A percentile compares a stretch with the other conserved stretches of the same genome.
Evolutionary conservation across 2,888 invertebrate species (phyloP).

Genomic region (Auanema sp.): DNA sequence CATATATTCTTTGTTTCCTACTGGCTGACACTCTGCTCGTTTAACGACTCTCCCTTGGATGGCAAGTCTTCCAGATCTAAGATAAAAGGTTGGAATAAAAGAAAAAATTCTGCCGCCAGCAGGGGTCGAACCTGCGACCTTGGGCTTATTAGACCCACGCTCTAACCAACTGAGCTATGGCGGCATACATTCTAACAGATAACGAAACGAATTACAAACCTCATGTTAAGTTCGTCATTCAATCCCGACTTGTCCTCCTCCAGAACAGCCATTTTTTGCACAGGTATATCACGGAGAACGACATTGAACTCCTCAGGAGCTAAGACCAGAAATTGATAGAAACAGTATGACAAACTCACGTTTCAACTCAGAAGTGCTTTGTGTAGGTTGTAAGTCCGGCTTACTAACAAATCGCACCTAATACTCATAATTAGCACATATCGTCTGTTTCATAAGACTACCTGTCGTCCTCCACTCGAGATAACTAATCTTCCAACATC

Average conservation of each 20-base stretch:
- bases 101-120: slow-evolving; percentile 21
- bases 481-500: slow-evolving; percentile 18
- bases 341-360: too few species aligned
- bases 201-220: slow-evolving; percentile 1
- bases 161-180: slow-evolving; percentile 63
- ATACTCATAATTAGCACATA: not conserved
- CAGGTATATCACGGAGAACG: slow-evolving; percentile 10
- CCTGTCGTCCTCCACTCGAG: slow-evolving; percentile 13
- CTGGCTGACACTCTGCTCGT: slow-evolving; percentile 61
- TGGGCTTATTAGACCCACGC: slow-evolving; percentile 63
- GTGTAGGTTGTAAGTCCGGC: too few species aligned
- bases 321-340: slow-evolving; percentile 1
- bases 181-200: slow-evolving; percentile 23
- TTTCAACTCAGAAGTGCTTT: too few species aligned
- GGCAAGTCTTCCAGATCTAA: slow-evolving; percentile 50
- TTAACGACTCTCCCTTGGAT: slow-evolving; percentile 59
- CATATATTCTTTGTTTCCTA: slow-evolving; percentile 51
- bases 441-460: slow-evolving; percentile 16
- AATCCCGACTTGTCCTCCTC: slow-evolving; percentile 56
- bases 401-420: too few species aligned
- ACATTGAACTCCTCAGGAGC: slow-evolving; percentile 15
- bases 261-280: slow-evolving; percentile 55
- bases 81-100: slow-evolving; percentile 12
- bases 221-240: slow-evolving; percentile 8
- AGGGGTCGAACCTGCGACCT: slow-evolving; percentile 62